These are phyloP conservation scores for Morpho helenor DNA, from an alignment of 2,888 invertebrate species.

Conservation along the genomic window DNA sequence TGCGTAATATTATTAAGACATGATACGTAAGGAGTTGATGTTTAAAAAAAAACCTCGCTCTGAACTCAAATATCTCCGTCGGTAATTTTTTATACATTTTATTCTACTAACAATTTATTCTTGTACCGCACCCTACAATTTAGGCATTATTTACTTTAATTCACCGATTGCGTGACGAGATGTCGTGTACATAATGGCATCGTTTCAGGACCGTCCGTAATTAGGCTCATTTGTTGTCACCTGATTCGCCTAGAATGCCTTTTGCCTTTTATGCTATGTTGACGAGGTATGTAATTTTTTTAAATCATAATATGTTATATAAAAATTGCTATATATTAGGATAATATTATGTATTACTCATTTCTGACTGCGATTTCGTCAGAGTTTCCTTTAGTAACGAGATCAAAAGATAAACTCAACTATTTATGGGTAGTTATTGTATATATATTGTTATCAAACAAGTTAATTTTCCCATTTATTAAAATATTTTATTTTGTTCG, in stretches of 20 bases:
- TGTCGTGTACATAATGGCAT: constrained; percentile 32
- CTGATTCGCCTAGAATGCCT: constrained; percentile 20
- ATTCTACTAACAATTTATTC: constrained; percentile 19
- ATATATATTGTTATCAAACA: no score
- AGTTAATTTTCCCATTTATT: no score
- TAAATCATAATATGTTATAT: background rate
- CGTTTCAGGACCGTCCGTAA: constrained; percentile 35
- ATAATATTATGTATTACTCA: no score
- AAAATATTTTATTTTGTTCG: constrained; percentile 1
- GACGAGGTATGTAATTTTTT: constrained; percentile 7
- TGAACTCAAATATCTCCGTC: background rate
- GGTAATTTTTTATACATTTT: constrained; percentile 5
- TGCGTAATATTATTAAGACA: constrained; percentile 1
- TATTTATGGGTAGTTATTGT: background rate
- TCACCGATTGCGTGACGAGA: constrained; percentile 44
- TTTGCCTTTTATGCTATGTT: constrained; percentile 13
- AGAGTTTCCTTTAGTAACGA: no score
- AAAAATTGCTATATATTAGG: no score
- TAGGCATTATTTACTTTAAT: constrained; percentile 46
- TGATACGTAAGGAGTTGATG: background rate
- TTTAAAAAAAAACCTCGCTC: background rate
- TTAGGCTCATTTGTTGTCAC: constrained; percentile 35
- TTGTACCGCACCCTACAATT: constrained; percentile 35
- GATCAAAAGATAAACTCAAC: background rate
- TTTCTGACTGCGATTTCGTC: no score